Evolutionary conservation across 2,113 vertebrate species (phyloP), one percentile per base, ranked within the genome.

Genomic region (Phaetusa simplex): DNA sequence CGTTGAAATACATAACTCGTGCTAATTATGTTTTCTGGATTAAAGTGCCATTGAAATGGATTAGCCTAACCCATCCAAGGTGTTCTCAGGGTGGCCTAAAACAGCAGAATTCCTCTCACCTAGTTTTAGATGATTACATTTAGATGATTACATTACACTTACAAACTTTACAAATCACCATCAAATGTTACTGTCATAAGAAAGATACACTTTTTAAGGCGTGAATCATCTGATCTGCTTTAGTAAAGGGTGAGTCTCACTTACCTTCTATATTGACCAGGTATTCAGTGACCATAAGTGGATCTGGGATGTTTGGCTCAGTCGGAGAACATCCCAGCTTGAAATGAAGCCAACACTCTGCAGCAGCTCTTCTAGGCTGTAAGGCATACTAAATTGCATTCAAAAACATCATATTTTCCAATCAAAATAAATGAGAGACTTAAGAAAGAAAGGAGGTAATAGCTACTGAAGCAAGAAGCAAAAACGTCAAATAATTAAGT

Each of bases 171-270:
- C 12, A 87, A 83, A 65, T 66, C 32, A 20, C 30, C 6, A 29
- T n/a, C 0, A 0, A 83, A 80, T 20, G 20, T 34, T 80, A 42
- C 21, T 61, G 21, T 52, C 15, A 40, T 47, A 17, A 61, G 29
- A 74, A 7, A 76, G 5, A 52, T 9, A 16, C 4, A 52, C 6
- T 65, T 67, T 81, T 77, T 34, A 70, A 81, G 13, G 36, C 21
- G 22, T 66, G 8, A 77, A 49, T 81, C 6, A 23, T 53, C 32
- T 74, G 34, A 53, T 21, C 24, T 62, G 5, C 21, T 88, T 64
- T n/a, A 83, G n/a, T 16, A 81, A 59, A 66, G 12, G 16, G 7
- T n/a, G 8, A 86, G 26, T 69, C 40, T 65, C 30, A 21, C 8
- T 85, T 47, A n/a, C 32, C 2, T 86, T 72, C 24, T 55, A 5